Evolutionary conservation across 2,113 vertebrate species (phyloP).

Genomic region (Dasyprocta punctata): DNA sequence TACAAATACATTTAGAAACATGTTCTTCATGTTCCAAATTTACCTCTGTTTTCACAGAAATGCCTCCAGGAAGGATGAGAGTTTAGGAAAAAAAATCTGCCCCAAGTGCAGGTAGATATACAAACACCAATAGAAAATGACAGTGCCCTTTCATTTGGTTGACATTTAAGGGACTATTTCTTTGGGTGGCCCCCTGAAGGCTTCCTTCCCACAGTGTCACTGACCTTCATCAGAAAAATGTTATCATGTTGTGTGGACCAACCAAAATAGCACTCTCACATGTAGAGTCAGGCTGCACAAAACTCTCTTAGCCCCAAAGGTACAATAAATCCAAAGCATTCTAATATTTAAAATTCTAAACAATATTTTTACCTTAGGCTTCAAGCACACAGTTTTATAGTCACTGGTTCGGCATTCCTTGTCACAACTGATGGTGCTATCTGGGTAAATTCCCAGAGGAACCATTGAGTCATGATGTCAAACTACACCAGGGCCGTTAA

Average conservation of each 20-base stretch:
- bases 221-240: conserved; percentile 57
- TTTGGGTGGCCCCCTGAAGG: conserved; percentile 66
- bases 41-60: conserved; percentile 60
- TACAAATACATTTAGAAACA: conserved; percentile 21
- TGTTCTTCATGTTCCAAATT: not conserved
- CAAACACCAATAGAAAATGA: conserved; percentile 64
- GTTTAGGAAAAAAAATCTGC: conserved; percentile 65
- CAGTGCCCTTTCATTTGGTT: conserved; percentile 60
- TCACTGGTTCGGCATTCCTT: not conserved
- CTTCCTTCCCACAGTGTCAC: conserved; percentile 56
- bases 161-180: conserved; percentile 72
- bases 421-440: not conserved
- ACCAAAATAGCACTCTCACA: conserved; percentile 42
- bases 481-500: not conserved
- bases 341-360: conserved; percentile 74
- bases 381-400: conserved; percentile 3
- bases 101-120: conserved; percentile 44
- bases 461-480: not conserved
- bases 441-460: not conserved
- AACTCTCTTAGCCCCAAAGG: conserved; percentile 30
- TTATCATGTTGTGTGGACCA: conserved; percentile 52
- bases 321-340: conserved; percentile 49
- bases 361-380: conserved; percentile 43
- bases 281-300: conserved; percentile 62
- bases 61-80: conserved; percentile 53